These are phyloP conservation scores for Elmis aenea DNA, from an alignment of 2,888 invertebrate genomes.

Conservation along the genomic window DNA sequence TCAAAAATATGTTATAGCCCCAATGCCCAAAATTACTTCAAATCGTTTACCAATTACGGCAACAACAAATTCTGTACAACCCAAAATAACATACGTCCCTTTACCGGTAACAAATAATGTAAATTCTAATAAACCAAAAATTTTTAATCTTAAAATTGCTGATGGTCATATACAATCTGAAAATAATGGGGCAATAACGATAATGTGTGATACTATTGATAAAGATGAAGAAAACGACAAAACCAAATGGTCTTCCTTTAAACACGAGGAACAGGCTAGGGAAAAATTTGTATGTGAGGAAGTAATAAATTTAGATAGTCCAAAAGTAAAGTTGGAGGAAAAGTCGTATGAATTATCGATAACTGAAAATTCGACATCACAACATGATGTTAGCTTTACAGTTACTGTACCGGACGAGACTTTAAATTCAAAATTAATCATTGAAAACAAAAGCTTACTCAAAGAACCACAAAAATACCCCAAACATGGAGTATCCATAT, in stretches of 20 bases:
- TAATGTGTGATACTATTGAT: conserved; percentile 49
- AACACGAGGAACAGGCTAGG: conserved; percentile 46
- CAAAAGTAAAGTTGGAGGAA: conserved; percentile 30
- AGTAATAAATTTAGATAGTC: conserved; percentile 47
- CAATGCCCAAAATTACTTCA: conserved; percentile 56
- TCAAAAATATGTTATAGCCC: conserved; percentile 55
- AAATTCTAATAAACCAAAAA: conserved; percentile 49
- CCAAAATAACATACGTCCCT: conserved; percentile 43
- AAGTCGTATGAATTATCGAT: conserved; percentile 42
- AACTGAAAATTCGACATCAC: conserved; percentile 39
- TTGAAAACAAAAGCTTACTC: conserved; percentile 1
- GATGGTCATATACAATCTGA: conserved; percentile 61
- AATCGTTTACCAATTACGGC: conserved; percentile 54
- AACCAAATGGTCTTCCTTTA: conserved; percentile 41
- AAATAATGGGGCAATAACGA: conserved; percentile 57
- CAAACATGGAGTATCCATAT: conserved; percentile 46
- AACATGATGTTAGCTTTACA: conserved; percentile 53
- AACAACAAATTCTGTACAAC: conserved; percentile 51
- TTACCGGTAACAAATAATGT: conserved; percentile 30
- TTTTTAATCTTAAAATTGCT: conserved; percentile 64
- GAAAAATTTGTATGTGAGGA: conserved; percentile 50
- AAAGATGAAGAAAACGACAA: conserved; percentile 30
- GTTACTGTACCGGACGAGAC: conserved; percentile 52
- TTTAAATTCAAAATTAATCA: conserved; percentile 22
- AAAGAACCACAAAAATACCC: conserved; percentile 41